Conservation (phyloP, 2,797 vertebrate species). For the Halcyon badia region DNA sequence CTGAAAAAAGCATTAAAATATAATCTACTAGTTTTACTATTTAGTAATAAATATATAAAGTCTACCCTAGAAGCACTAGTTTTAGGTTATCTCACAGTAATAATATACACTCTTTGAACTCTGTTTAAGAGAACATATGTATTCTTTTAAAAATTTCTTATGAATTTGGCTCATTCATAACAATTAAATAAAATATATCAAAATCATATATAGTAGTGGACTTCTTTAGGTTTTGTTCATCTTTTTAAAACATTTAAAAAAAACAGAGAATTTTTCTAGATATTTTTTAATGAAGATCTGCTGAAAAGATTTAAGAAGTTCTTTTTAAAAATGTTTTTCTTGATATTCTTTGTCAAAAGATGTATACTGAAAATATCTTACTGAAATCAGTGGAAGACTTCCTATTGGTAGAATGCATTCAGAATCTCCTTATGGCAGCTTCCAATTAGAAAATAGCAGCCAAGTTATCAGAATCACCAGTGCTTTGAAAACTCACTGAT, state of each 20-base stretch:
- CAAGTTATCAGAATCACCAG: not conserved
- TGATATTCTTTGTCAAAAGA: not conserved
- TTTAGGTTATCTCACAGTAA: fast-evolving
- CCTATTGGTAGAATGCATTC: not conserved
- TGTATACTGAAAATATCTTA: not conserved
- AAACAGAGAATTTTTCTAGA: fast-evolving
- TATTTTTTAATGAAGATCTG: not conserved
- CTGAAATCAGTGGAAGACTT: not conserved
- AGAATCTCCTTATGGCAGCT: not conserved
- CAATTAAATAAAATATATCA: not conserved
- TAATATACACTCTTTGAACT: not conserved
- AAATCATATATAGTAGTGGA: not conserved
- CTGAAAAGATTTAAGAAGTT: not conserved
- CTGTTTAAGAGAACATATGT: not conserved
- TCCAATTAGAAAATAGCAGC: not conserved
- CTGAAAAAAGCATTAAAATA: not conserved
- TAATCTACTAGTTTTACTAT: not conserved
- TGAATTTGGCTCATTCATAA: not conserved
- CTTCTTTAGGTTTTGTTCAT: fast-evolving
- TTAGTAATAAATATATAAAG: not conserved
- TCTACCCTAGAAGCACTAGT: fast-evolving
- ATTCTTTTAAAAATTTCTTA: not conserved
- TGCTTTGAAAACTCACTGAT: not conserved
- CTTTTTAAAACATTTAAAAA: not conserved
- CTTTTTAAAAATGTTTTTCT: not conserved